A percentile compares a stretch with the other conserved stretches of the same genome.
These are phyloP conservation scores for Anseranas semipalmata DNA, from an alignment of 2,113 vertebrate genomes.

Conservation along the genomic window DNA sequence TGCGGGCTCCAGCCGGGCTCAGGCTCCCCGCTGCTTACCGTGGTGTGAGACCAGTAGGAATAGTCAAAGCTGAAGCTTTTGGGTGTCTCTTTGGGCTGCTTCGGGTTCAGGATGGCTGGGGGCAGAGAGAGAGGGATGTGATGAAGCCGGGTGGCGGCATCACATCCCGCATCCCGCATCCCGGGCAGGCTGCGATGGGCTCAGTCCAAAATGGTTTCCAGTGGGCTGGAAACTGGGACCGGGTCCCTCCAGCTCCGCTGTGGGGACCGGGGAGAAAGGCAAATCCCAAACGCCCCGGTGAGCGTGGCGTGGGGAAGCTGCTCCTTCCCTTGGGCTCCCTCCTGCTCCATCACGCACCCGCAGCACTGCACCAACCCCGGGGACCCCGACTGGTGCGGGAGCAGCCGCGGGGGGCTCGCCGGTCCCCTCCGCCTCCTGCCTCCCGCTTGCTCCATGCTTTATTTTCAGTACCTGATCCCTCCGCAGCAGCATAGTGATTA, in stretches of 20 bases:
- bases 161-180: neutral
- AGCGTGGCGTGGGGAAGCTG: accelerated
- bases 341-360: neutral
- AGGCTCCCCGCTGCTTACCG: slow-evolving; percentile 77
- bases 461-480: neutral
- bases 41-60: slow-evolving; percentile 98
- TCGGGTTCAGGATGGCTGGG: slow-evolving; percentile 95
- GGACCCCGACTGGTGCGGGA: neutral
- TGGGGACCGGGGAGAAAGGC: neutral
- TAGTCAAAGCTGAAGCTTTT: slow-evolving; percentile 99
- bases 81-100: slow-evolving; percentile 93
- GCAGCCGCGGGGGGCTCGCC: neutral
- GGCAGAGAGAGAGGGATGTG: slow-evolving; percentile 32
- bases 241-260: neutral
- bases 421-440: neutral
- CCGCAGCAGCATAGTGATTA: slow-evolving; percentile 1
- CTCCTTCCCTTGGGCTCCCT: neutral
- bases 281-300: neutral
- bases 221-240: neutral
- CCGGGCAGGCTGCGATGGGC: neutral
- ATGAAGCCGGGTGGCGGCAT: neutral
- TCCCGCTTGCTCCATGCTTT: neutral
- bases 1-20: accelerated
- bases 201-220: neutral
- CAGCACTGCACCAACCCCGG: neutral